Conservation (phyloP, 1,140 invertebrate species). For the Medauroidea extradentata region DNA sequence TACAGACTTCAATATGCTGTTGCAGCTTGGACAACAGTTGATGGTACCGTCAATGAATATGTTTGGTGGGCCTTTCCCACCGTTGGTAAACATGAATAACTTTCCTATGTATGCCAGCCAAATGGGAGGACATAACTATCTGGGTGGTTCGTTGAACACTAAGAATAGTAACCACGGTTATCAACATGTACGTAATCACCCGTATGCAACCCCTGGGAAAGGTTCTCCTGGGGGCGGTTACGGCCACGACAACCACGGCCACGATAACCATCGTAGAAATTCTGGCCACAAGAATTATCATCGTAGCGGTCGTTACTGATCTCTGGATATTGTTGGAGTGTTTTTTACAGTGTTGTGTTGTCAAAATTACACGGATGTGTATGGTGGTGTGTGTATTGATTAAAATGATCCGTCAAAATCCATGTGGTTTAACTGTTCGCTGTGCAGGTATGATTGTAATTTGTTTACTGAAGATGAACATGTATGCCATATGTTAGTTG, state of each 20-base stretch:
- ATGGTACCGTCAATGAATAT: slow-evolving; percentile 17
- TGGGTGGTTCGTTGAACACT: not conserved
- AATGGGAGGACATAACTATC: not conserved
- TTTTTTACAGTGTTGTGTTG: no score
- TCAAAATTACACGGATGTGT: no score
- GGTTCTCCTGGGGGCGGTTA: not conserved
- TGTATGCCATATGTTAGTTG: no score
- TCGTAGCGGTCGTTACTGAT: not conserved
- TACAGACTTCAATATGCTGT: slow-evolving; percentile 17
- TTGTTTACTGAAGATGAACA: no score
- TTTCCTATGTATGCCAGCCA: slow-evolving; percentile 1
- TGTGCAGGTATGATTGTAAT: no score
- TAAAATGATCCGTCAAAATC: no score
- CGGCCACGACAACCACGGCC: not conserved
- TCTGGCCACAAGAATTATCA: not conserved
- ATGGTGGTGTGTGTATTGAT: no score
- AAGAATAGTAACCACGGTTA: not conserved
- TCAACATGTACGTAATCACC: not conserved
- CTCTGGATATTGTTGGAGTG: no score
- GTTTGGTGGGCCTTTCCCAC: no score
- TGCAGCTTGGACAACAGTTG: slow-evolving; percentile 37
- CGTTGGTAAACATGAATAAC: not conserved
- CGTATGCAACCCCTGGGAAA: not conserved
- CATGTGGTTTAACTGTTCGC: no score
- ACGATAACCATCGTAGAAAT: not conserved